Evolutionary conservation across 2,888 invertebrate genomes (phyloP).

Genomic region (Tetragonisca angustula): DNA sequence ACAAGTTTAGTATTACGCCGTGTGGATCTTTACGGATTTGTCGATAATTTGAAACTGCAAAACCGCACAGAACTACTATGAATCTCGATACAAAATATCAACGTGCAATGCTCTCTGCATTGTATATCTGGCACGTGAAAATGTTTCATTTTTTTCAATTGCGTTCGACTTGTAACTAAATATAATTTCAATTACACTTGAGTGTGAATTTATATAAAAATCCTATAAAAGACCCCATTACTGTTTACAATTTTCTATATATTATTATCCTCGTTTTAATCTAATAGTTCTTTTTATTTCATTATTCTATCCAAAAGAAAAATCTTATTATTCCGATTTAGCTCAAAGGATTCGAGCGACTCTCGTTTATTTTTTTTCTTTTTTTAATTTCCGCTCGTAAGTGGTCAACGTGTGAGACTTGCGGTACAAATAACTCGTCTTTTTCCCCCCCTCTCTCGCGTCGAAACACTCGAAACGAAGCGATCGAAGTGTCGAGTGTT

Average conservation of each 20-base stretch:
- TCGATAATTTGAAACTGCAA: no score
- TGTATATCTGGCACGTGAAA: no score
- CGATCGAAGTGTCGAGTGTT: conserved; percentile 6
- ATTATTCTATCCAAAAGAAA: background rate
- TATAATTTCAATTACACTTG: no score
- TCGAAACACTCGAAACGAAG: background rate
- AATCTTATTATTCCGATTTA: background rate
- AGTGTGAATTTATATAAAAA: no score
- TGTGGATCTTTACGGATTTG: no score
- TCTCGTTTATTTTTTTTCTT: background rate
- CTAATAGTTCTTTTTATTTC: background rate
- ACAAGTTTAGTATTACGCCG: no score
- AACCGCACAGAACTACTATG: no score
- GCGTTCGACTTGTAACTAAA: no score
- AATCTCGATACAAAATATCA: no score
- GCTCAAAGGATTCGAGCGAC: background rate
- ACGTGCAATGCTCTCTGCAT: no score
- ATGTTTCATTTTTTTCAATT: no score
- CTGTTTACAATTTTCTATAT: conserved; percentile 11
- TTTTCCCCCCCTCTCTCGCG: background rate
- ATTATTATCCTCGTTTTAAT: background rate
- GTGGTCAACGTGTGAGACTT: background rate
- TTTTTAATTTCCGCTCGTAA: background rate
- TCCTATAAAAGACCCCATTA: background rate
- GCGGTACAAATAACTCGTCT: background rate